Evolutionary conservation across 2,113 vertebrate genomes (phyloP), one percentile per base, ranked within the genome.

Genomic region (Ascaphus truei): DNA sequence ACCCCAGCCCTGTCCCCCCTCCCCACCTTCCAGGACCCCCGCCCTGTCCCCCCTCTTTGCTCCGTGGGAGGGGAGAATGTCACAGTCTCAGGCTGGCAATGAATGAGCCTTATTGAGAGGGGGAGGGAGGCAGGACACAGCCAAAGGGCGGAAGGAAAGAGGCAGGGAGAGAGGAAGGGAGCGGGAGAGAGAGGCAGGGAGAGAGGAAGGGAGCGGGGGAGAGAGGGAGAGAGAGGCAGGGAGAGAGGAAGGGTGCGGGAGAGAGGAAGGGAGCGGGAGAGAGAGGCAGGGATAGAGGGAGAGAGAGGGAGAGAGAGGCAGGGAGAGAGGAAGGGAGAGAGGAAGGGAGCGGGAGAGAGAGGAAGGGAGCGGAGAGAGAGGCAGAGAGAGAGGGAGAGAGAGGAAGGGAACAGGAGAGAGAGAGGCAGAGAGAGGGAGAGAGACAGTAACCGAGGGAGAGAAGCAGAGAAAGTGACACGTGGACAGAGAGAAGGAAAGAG

Each of bases 51-150:
- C n/a, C n/a, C n/a, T n/a, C n/a, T n/a, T n/a, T n/a, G n/a, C n/a
- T n/a, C n/a, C n/a, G n/a, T n/a, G n/a, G n/a, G n/a, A n/a, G n/a
- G n/a, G n/a, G n/a, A n/a, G n/a, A n/a, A n/a, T n/a, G n/a, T n/a
- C n/a, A n/a, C n/a, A n/a, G n/a, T n/a, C n/a, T n/a, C n/a, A 11
- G 47, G 20, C 22, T 13, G 26, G 41, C 18, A 4, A 61, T 52
- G 57, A 57, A 61, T 52, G 43, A 34, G 22, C 27, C 43, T 61
- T 33, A 39, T 29, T 61, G 31, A 62, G 67, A 41, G 57, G 58
- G 26, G 67, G 67, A 45, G 33, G 25, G 25, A 61, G 56, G 15
- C 41, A 69, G 43, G 34, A 31, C 12, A 27, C 13, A 12, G n/a
- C n/a, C n/a, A 39, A 27, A 4, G 33, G 48, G 45, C 55, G 55